A percentile compares a stretch with the other conserved stretches of the same genome.
These are phyloP conservation scores for Temnothorax nylanderi DNA, from an alignment of 1,140 invertebrate species.

Conservation along the genomic window DNA sequence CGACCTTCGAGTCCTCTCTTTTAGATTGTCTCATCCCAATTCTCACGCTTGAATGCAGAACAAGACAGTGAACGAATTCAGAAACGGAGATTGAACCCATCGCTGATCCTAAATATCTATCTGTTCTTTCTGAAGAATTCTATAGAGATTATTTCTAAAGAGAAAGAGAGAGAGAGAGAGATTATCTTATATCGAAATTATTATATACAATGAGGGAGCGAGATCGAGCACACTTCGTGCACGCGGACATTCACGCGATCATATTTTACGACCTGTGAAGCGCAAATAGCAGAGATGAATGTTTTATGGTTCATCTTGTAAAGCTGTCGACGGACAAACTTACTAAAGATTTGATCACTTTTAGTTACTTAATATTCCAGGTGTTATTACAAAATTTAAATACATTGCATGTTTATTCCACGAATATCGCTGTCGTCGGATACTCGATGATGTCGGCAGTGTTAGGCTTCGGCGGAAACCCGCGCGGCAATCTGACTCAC, in stretches of 20 bases:
- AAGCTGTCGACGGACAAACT: background rate
- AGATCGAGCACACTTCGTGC: background rate
- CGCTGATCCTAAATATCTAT: background rate
- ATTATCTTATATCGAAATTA: background rate
- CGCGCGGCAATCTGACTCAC: conserved; percentile 26
- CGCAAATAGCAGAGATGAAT: background rate
- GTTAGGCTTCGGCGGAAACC: background rate
- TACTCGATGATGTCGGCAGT: background rate
- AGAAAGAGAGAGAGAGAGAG: background rate
- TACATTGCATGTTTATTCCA: background rate
- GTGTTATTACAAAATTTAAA: background rate
- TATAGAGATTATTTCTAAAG: background rate
- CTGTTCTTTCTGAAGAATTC: background rate
- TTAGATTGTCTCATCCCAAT: background rate
- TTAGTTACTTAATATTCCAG: background rate
- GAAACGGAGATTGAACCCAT: background rate
- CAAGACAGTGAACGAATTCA: background rate
- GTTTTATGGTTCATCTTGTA: background rate
- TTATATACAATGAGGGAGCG: background rate
- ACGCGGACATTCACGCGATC: background rate
- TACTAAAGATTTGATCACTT: background rate
- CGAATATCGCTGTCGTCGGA: background rate
- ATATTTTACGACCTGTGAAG: background rate
- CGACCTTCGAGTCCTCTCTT: conserved; percentile 7
- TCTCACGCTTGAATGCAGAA: background rate